Evolutionary conservation across 2,888 invertebrate genomes (phyloP).

Genomic region (Apamea anceps): DNA sequence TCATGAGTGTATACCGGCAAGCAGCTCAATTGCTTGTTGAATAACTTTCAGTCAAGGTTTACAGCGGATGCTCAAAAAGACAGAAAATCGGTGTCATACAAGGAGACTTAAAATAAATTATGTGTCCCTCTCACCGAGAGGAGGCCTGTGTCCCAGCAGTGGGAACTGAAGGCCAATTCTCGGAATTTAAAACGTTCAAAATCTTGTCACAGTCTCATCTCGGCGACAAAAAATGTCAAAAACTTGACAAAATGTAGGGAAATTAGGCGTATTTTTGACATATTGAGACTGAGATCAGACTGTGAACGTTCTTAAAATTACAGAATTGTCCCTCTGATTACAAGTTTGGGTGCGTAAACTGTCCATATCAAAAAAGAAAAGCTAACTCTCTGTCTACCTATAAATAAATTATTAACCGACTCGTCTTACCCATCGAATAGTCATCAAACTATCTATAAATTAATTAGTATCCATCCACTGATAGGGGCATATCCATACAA

Average conservation of each 20-base stretch:
- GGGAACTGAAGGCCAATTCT: no score
- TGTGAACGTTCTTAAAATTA: no score
- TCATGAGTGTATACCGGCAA: background rate
- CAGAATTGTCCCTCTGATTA: no score
- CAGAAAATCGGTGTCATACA: background rate
- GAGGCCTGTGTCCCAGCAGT: no score
- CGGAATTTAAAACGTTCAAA: no score
- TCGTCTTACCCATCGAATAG: background rate
- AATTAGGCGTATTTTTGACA: no score
- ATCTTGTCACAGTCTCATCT: no score
- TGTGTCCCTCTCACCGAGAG: no score
- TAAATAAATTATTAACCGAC: background rate
- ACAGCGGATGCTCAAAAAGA: background rate
- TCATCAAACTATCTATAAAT: constrained; percentile 4
- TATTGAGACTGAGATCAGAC: no score
- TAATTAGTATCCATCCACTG: background rate
- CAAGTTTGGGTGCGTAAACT: background rate
- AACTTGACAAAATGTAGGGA: no score
- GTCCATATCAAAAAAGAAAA: background rate
- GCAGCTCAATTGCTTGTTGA: background rate
- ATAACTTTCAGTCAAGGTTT: background rate
- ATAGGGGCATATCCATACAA: background rate
- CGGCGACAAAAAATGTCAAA: no score
- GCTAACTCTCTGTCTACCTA: background rate
- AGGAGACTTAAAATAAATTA: no score